Evolutionary conservation across 2,797 vertebrate species (phyloP), one percentile per base, ranked within the genome.

Genomic region (Rhinophrynus dorsalis): DNA sequence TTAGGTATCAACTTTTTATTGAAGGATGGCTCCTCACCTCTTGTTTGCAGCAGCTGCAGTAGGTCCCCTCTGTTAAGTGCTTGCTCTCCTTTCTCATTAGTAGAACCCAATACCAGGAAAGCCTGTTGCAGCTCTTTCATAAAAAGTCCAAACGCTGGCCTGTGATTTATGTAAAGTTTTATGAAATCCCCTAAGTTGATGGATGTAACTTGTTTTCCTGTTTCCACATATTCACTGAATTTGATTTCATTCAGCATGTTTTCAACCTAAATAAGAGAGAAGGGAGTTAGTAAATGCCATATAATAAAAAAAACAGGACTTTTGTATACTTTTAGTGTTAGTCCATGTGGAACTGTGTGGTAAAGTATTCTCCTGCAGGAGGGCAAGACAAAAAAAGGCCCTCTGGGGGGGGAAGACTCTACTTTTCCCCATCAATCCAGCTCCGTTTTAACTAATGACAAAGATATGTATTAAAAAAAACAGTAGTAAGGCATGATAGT

Each of bases 241-340:
- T 91, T 96, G 48, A 98, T 81, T 78, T 99, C 96, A 1, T 95
- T 98, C 58, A 90, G 85, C 81, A 99, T 95, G 77, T 96, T 86
- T 74, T 96, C 93, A 60, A 95, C 84, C 97, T 98, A 72, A 68
- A 77, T 24, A 33, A 58, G 21, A 29, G 68, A 67, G 50, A 59
- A 50, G 52, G 67, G 21, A 42, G 8, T 44, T 20, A 44, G 15
- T 18, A n/a, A n/a, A n/a, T n/a, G n/a, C n/a, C n/a, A n/a, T n/a
- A n/a, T n/a, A n/a, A n/a, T n/a, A n/a, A n/a, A n/a, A n/a, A n/a
- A n/a, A n/a, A n/a, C n/a, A n/a, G n/a, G n/a, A n/a, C n/a, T n/a
- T n/a, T n/a, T n/a, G n/a, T n/a, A n/a, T n/a, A n/a, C n/a, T n/a
- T n/a, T n/a, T n/a, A n/a, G n/a, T n/a, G n/a, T n/a, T n/a, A n/a